phyloP scores from a whole-genome alignment of 2,888 invertebrate species.

The Apodemia hepburni region DNA sequence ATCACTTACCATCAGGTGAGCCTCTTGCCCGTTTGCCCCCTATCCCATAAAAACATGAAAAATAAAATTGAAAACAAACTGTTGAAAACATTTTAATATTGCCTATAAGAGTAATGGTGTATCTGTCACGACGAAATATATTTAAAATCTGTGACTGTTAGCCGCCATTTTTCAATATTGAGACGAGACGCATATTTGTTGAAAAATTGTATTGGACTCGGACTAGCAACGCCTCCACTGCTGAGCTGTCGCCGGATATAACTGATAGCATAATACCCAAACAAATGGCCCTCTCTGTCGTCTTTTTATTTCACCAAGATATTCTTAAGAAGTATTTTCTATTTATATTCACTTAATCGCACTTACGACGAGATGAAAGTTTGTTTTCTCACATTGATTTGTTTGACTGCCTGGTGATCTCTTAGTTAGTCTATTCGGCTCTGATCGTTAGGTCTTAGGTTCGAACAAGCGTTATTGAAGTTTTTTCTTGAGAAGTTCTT shows the following conservation, averaged over 20 bases:
- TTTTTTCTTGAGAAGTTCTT: no score
- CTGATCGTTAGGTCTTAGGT: no score
- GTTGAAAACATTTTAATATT: background rate
- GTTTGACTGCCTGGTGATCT: no score
- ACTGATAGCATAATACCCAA: conserved; percentile 69
- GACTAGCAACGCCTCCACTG: conserved; percentile 38
- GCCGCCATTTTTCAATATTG: conserved; percentile 47
- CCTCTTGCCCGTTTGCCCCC: no score
- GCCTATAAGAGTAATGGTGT: background rate
- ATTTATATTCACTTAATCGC: conserved; percentile 9
- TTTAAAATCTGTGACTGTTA: conserved; percentile 23
- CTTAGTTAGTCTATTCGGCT: no score
- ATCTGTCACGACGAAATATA: conserved; percentile 5
- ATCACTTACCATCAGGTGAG: no score
- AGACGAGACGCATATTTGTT: conserved; percentile 40
- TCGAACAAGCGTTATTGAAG: no score
- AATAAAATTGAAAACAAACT: no score
- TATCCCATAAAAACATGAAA: no score
- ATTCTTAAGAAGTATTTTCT: conserved; percentile 38
- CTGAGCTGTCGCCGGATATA: conserved; percentile 42
- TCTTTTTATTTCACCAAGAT: conserved; percentile 62
- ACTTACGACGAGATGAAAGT: background rate
- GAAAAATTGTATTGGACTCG: conserved; percentile 50
- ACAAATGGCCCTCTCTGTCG: conserved; percentile 66
- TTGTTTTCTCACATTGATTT: background rate